A percentile compares a stretch with the other conserved stretches of the same genome.
phyloP scores from a whole-genome alignment of 2,113 vertebrate genomes.

The Entosphenus tridentatus region DNA sequence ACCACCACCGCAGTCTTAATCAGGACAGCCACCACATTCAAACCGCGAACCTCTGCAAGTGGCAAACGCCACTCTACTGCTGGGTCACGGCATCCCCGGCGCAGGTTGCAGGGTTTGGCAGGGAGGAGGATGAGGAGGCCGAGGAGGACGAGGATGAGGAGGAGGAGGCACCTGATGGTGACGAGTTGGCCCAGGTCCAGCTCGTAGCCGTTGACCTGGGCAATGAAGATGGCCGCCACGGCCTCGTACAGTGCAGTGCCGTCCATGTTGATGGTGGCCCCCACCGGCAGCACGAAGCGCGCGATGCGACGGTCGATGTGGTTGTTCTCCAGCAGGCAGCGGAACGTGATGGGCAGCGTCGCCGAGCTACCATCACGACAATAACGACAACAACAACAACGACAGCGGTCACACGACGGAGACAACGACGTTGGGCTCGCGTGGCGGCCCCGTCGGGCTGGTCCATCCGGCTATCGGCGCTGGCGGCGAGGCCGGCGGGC shows the following conservation, averaged over 20 bases:
- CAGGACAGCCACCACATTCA: neutral
- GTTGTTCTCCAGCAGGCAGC: conserved; percentile 94
- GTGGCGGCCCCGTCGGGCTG: neutral
- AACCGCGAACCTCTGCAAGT: neutral
- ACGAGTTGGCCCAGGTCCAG: conserved; percentile 91
- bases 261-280: conserved; percentile 92
- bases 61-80: too few species aligned
- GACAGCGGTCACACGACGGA: neutral
- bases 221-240: conserved; percentile 83
- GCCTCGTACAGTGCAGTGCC: conserved; percentile 82
- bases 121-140: neutral
- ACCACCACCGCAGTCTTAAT: neutral
- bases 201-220: conserved; percentile 89
- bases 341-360: conserved; percentile 94
- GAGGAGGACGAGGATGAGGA: too few species aligned
- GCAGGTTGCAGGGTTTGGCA: neutral
- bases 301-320: conserved; percentile 80
- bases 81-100: neutral
- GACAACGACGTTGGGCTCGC: neutral
- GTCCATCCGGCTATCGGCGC: neutral
- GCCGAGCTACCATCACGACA: conserved; percentile 39
- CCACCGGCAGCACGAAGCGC: conserved; percentile 73
- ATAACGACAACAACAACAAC: neutral
- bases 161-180: conserved; percentile 51
- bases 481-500: neutral